Conservation (phyloP, 2,113 vertebrate species). For the Brachyhypopomus occidentalis region DNA sequence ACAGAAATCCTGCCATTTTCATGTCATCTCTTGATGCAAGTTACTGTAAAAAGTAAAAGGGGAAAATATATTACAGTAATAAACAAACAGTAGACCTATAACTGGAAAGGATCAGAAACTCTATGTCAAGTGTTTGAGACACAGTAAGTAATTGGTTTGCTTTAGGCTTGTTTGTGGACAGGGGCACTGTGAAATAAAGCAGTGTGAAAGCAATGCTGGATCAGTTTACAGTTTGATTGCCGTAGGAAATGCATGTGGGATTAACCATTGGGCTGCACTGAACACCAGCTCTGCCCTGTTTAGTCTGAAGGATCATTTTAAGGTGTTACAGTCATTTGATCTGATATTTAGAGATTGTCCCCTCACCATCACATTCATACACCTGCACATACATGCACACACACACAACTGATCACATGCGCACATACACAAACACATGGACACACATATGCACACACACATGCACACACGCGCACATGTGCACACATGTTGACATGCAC, state of each 20-base stretch:
- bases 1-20: neutral
- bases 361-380: neutral
- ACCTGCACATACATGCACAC: too few species aligned
- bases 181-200: conserved; percentile 67
- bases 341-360: conserved; percentile 51
- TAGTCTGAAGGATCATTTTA: conserved; percentile 50
- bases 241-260: conserved; percentile 65
- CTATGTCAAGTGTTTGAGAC: conserved; percentile 60
- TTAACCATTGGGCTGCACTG: conserved; percentile 60
- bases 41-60: conserved; percentile 33
- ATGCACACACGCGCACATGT: too few species aligned
- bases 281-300: conserved; percentile 52
- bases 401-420: too few species aligned
- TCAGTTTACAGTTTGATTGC: conserved; percentile 71
- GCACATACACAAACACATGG: too few species aligned
- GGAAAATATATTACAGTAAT: conserved; percentile 51
- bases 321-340: conserved; percentile 53
- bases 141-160: conserved; percentile 74
- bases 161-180: conserved; percentile 72
- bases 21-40: neutral
- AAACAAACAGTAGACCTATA: conserved; percentile 9
- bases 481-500: too few species aligned
- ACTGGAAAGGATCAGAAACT: conserved; percentile 65
- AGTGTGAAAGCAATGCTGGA: conserved; percentile 57
- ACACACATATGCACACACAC: too few species aligned